Evolutionary conservation across 1,140 invertebrate genomes (phyloP), one percentile per base, ranked within the genome.

Genomic region (Penaeus japonicus): DNA sequence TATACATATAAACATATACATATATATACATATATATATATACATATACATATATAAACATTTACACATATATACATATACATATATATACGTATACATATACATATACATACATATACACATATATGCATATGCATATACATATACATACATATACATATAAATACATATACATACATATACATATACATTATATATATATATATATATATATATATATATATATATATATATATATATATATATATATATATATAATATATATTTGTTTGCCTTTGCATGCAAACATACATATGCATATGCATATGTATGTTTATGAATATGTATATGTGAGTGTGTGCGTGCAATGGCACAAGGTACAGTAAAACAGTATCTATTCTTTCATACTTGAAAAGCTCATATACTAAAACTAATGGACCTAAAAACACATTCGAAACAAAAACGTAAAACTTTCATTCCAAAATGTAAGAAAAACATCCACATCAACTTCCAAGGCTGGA

Each of bases 21-120:
- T 65, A 65, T 65, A 65, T 65, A 65, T 65, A 65, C 27, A 65
- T 65, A 65, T 65, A 65, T 65, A 65, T 65, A 65, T 65, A 65
- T 65, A 59, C n/a, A 59, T 59, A 59, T 59, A 59, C n/a, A 59
- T 59, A 59, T 59, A 59, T 59, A 59, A 20, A 59, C n/a, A 59
- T 59, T 20, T 59, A 59, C n/a, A 59, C n/a, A 59, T 59, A 59
- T 59, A 59, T 59, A 59, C n/a, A 59, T 59, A 59, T 59, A 59
- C n/a, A 59, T 59, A 59, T 59, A 59, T 59, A 59, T 59, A 59
- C n/a, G n/a, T 59, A 59, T 59, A 59, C n/a, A 59, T 59, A 59
- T 59, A 59, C n/a, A 59, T 59, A 59, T 59, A 59, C n/a, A 59
- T 59, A 59, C n/a, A 59, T 59, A 59, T 59, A 59, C n/a, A 59